Base-by-base conservation (phyloP, 2,888 invertebrate genomes). In the Muscina levida region DNA sequence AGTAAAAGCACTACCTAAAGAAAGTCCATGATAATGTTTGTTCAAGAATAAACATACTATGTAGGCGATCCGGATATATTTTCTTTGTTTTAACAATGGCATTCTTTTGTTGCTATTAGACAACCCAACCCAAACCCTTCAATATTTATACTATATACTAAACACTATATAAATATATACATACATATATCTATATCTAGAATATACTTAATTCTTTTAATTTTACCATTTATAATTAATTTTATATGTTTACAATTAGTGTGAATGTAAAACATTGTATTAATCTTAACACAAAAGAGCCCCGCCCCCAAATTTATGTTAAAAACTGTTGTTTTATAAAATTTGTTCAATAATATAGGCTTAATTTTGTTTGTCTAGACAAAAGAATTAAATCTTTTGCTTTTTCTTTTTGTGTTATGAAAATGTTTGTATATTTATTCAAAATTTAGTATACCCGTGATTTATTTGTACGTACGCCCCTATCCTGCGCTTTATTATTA, bases 381-480 rank as follows among this genome's bases (percentile, higher is more conserved):
- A 62, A 62, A 62, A 22, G 22, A 42, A 62, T 72, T n/a, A n/a
- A n/a, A n/a, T n/a, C n/a, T n/a, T n/a, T n/a, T n/a, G n/a, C 26
- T 42, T 71, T 72, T 65, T 80, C 31, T 67, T 62, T 48, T 72
- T 75, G 53, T 77, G 77, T 74, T 53, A 85, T 90, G 80, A 85
- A 91, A 68, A 10, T 59, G 42, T 62, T 62, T 89, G 91, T 72
- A 92, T 94, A 91, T 53, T 39, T 68, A 39, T 53, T 42, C 17
- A 67, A 51, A 59, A 39, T n/a, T 31, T 72, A 26, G 31, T 56
- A 67, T 66, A 70, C 71, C 74, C 77, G 73, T 71, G 66, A 77
- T 48, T 59, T 62, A 73, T 72, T 53, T 42, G 39, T 70, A 71
- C 66, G 72, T 77, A 73, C 53, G 53, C 62, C 11, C 42, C 46